Evolutionary conservation across 2,888 invertebrate genomes (phyloP).

Genomic region (Cryptocephalus moraei): DNA sequence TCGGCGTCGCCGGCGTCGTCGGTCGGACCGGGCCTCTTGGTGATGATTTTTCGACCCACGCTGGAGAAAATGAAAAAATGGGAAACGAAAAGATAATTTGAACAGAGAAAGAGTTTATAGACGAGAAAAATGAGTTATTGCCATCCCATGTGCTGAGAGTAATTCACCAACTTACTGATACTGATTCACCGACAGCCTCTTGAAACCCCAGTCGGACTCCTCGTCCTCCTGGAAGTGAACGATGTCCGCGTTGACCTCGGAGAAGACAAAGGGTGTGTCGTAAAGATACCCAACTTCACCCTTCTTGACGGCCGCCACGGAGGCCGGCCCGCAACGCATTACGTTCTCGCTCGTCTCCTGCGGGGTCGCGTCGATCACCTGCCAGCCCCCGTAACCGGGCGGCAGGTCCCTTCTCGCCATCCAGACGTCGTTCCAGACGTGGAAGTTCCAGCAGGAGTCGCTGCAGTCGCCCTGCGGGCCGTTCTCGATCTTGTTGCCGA

Average conservation of each 20-base stretch:
- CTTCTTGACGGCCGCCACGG: conserved; percentile 57
- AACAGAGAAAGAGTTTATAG: too few relatives aligned
- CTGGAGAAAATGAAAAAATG: conserved; percentile 36
- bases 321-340: conserved; percentile 53
- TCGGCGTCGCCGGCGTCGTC: conserved; percentile 64
- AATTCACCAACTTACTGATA: conserved; percentile 55
- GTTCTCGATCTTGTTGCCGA: conserved; percentile 56
- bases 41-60: conserved; percentile 63
- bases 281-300: conserved; percentile 53
- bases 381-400: conserved; percentile 68
- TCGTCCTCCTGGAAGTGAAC: conserved; percentile 68
- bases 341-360: conserved; percentile 55
- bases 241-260: conserved; percentile 68
- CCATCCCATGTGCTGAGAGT: too few relatives aligned
- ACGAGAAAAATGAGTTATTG: too few relatives aligned
- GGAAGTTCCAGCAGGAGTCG: conserved; percentile 73
- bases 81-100: too few relatives aligned
- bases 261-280: conserved; percentile 65
- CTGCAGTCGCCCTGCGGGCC: conserved; percentile 56
- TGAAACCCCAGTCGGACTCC: conserved; percentile 52
- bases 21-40: conserved; percentile 61
- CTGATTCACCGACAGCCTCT: conserved; percentile 59
- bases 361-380: conserved; percentile 71
- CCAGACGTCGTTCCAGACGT: conserved; percentile 76
- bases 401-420: conserved; percentile 64